phyloP scores from a whole-genome alignment of 2,797 vertebrate species.

The Cyprinodon diabolis region DNA sequence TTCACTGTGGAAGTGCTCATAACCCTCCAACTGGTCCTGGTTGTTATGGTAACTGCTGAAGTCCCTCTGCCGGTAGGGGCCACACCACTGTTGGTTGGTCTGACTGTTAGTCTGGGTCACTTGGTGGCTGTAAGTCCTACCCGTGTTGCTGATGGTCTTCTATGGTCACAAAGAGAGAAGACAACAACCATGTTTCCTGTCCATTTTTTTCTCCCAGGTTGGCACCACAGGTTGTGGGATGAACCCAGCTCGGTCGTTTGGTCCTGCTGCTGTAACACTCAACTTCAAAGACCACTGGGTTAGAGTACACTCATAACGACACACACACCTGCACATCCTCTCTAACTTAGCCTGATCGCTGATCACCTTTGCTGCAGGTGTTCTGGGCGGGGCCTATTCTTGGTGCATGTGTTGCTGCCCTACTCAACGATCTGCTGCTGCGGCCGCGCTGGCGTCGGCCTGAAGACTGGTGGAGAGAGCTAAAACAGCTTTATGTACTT shows the following conservation, averaged over 20 bases:
- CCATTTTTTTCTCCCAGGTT: constrained; percentile 2
- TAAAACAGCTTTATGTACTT: constrained; percentile 15
- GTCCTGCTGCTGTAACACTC: constrained; percentile 9
- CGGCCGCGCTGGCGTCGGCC: constrained; percentile 10
- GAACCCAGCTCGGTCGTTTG: constrained; percentile 22
- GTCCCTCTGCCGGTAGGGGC: not conserved
- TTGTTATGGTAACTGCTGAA: constrained; percentile 8
- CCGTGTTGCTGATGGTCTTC: not conserved
- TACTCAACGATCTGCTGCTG: constrained; percentile 27
- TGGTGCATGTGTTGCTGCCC: constrained; percentile 10
- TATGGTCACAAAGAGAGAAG: not conserved
- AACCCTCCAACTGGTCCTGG: constrained; percentile 23
- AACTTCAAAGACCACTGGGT: constrained; percentile 32
- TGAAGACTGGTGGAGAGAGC: constrained; percentile 28
- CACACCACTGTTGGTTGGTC: constrained; percentile 16
- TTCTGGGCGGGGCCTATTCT: constrained; percentile 27
- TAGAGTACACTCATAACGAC: not conserved
- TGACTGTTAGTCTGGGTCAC: constrained; percentile 32
- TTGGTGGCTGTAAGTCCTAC: constrained; percentile 26
- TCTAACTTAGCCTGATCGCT: not conserved
- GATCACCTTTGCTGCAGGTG: constrained; percentile 7
- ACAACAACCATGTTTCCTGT: not conserved
- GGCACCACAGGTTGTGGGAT: constrained; percentile 25
- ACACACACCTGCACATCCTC: not conserved
- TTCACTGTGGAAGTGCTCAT: constrained; percentile 12